These are phyloP conservation scores for Onychorhynchus coronatus DNA, from an alignment of 2,113 vertebrate species.

Conservation along the genomic window DNA sequence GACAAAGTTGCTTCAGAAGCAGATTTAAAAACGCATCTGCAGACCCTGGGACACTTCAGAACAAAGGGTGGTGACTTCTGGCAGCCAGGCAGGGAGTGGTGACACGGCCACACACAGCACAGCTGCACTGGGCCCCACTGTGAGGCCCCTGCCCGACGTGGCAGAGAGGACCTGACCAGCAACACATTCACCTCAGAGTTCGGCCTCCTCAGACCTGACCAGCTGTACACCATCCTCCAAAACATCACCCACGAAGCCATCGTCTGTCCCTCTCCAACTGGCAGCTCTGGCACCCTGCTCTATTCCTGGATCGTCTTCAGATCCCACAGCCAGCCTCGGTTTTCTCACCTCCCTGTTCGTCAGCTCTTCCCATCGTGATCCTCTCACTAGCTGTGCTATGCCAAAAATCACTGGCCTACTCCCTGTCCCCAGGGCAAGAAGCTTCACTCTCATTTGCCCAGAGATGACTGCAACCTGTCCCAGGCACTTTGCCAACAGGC, in stretches of 20 bases:
- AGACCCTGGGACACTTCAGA: neutral
- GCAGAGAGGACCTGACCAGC: neutral
- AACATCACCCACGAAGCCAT: neutral
- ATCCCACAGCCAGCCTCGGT: neutral
- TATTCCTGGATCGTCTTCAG: neutral
- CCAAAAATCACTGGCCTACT: neutral
- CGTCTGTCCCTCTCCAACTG: neutral
- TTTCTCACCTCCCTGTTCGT: neutral
- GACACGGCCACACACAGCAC: neutral
- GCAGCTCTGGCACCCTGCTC: neutral
- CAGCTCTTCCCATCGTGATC: neutral
- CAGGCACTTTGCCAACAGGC: neutral
- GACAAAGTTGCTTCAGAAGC: neutral
- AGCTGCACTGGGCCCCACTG: neutral
- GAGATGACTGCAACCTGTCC: neutral
- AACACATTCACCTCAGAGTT: neutral
- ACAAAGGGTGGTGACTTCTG: neutral
- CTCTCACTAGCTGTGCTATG: neutral
- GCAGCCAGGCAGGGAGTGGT: neutral
- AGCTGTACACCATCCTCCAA: neutral
- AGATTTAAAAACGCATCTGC: neutral
- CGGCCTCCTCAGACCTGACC: neutral
- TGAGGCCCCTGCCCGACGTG: neutral
- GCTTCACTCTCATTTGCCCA: slow-evolving; percentile 8
- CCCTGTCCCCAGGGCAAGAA: slow-evolving; percentile 20